Percentiles rank a stretch among this genome's conserved stretches.
Conservation (phyloP, 2,888 invertebrate genomes). For the Mycogona germanica region DNA sequence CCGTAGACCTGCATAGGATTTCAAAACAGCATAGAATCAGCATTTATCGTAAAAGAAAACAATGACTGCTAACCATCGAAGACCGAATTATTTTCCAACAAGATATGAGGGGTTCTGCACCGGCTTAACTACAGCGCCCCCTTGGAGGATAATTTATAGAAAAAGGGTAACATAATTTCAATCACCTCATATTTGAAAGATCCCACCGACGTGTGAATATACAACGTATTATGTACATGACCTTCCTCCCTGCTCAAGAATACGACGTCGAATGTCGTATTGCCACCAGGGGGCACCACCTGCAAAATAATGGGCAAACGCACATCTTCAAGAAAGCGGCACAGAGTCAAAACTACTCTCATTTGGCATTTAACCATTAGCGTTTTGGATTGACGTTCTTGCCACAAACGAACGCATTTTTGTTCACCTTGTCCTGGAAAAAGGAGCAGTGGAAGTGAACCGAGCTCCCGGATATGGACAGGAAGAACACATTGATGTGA, state of each 20-base stretch:
- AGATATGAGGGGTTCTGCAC: too few species aligned
- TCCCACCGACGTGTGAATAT: conserved; percentile 90
- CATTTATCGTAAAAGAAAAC: background rate
- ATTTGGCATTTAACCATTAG: too few species aligned
- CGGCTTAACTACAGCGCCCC: too few species aligned
- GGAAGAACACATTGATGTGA: conserved; percentile 77
- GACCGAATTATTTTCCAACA: too few species aligned
- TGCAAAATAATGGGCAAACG: conserved; percentile 30
- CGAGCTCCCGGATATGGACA: conserved; percentile 87
- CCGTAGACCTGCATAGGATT: conserved; percentile 52
- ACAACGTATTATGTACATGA: conserved; percentile 69
- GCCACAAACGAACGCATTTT: background rate
- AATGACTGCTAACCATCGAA: background rate
- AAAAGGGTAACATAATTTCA: background rate
- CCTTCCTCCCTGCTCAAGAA: conserved; percentile 89
- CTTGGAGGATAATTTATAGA: background rate
- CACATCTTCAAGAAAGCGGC: background rate
- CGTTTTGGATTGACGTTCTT: too few species aligned
- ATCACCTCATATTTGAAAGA: conserved; percentile 70
- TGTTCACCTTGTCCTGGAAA: conserved; percentile 79
- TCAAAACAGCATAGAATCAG: background rate
- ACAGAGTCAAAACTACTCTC: too few species aligned
- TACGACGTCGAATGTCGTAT: conserved; percentile 91
- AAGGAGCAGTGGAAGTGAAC: conserved; percentile 95
- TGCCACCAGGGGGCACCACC: conserved; percentile 78